Base-by-base conservation (phyloP, 2,797 vertebrate species). In the Scolopax rusticola region DNA sequence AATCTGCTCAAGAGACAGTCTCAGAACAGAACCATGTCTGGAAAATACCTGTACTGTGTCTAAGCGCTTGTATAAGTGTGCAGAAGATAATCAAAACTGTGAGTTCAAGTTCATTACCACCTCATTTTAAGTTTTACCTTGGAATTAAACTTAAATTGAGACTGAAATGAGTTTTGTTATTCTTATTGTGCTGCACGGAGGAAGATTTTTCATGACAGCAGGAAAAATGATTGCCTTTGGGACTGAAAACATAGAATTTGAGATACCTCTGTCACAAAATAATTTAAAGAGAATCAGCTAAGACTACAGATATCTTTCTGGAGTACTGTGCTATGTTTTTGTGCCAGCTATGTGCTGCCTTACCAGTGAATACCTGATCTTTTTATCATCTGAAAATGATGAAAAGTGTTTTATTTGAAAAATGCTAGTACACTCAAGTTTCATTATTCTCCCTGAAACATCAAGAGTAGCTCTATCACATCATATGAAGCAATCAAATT, bases 141-240 rank as follows among this genome's bases (percentile, higher is more conserved):
- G 86, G 70, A 97, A 97, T 96, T 97, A 93, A 96, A 94, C 51
- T 94, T 78, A 94, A 93, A 95, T 65, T 92, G 90, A 96, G 86
- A 90, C 36, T 45, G 73, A 89, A 96, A 97, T 96, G 41, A 91
- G 48, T 93, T 97, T 95, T 91, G 78, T 91, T 95, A 88, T 93
- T 71, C 89, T 36, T 64, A 43, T 43, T 87, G 90, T 84, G 61
- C 69, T 84, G 65, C 92, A 93, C 1, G 0, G 67, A 88, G 85
- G 32, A 91, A 87, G 71, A 96, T 60, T 60, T 67, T 70, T 92
- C 9, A 4, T 32, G 48, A 78, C 43, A 86, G 87, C 30, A 65
- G 57, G 70, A 69, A 95, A 74, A 96, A 78, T 18, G 50, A 96
- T 76, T 95, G 76, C n/a, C 83, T 91, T 54, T 64, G 56, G 79